These are phyloP conservation scores for Dryadula phaetusa DNA, from an alignment of 2,888 invertebrate genomes.

Conservation along the genomic window DNA sequence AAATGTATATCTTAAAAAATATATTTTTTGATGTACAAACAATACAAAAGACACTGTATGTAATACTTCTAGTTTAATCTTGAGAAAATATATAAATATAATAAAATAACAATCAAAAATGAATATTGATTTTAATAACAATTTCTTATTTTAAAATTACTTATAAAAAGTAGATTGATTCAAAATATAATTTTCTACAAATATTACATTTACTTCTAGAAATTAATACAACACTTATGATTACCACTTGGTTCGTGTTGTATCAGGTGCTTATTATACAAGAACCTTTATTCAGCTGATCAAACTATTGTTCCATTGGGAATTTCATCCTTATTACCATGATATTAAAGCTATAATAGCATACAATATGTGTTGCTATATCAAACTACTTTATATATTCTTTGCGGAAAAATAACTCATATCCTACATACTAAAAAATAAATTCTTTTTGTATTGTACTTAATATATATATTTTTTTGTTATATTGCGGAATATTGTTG, in stretches of 20 bases:
- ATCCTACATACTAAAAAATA: not conserved
- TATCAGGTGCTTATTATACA: slow-evolving; percentile 43
- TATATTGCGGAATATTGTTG: not conserved
- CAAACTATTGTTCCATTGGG: slow-evolving; percentile 38
- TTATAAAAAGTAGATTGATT: too few species aligned
- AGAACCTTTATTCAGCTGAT: slow-evolving; percentile 46
- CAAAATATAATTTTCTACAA: slow-evolving; percentile 4
- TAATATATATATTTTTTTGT: not conserved
- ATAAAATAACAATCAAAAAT: too few species aligned
- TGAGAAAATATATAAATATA: too few species aligned
- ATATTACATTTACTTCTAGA: slow-evolving; percentile 13
- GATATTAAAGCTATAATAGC: not conserved
- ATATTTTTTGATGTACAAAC: too few species aligned
- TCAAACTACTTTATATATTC: slow-evolving; percentile 10
- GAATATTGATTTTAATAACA: too few species aligned
- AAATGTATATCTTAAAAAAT: too few species aligned
- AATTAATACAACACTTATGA: slow-evolving; percentile 23
- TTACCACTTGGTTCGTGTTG: slow-evolving; percentile 36
- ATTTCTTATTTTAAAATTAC: too few species aligned
- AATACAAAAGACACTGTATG: too few species aligned
- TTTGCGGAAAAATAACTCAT: slow-evolving; percentile 16
- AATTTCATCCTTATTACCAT: not conserved
- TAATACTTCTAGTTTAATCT: too few species aligned
- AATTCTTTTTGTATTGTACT: too few species aligned
- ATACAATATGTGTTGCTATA: slow-evolving; percentile 16